These are phyloP conservation scores for Gobius niger DNA, from an alignment of 2,113 vertebrate species.

Conservation along the genomic window DNA sequence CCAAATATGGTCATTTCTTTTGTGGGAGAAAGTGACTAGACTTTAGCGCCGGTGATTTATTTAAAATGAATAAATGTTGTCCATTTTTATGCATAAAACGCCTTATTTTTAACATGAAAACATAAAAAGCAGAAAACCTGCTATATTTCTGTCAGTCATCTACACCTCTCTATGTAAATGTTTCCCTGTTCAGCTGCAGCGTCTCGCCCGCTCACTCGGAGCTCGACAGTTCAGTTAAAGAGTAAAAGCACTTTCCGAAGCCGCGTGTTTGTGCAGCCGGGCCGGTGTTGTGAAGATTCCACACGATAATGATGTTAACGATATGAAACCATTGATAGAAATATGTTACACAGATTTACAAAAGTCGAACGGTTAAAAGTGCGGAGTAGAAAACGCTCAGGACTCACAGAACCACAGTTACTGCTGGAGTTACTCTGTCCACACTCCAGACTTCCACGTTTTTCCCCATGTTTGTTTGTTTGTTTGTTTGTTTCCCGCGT, in stretches of 20 bases:
- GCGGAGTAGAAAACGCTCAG: constrained; percentile 76
- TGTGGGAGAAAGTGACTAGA: no score
- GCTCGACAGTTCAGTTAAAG: no score
- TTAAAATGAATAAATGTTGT: no score
- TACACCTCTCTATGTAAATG: no score
- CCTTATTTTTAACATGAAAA: no score
- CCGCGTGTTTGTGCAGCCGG: neutral
- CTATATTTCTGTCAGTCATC: no score
- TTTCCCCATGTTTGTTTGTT: constrained; percentile 13
- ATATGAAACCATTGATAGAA: constrained; percentile 69
- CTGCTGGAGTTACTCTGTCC: constrained; percentile 91
- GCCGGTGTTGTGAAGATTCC: constrained; percentile 33
- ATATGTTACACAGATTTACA: constrained; percentile 76
- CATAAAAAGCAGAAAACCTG: no score
- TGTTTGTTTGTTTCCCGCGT: constrained; percentile 13
- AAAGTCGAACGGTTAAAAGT: constrained; percentile 76
- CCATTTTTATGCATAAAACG: no score
- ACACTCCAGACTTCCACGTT: constrained; percentile 54
- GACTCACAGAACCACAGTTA: constrained; percentile 79
- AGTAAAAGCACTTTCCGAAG: neutral
- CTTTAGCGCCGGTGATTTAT: no score
- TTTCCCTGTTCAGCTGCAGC: no score
- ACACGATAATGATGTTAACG: constrained; percentile 53
- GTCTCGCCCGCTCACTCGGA: no score
- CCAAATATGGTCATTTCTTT: no score